phyloP scores from a whole-genome alignment of 2,888 invertebrate species.

The Aporophyla lueneburgensis region DNA sequence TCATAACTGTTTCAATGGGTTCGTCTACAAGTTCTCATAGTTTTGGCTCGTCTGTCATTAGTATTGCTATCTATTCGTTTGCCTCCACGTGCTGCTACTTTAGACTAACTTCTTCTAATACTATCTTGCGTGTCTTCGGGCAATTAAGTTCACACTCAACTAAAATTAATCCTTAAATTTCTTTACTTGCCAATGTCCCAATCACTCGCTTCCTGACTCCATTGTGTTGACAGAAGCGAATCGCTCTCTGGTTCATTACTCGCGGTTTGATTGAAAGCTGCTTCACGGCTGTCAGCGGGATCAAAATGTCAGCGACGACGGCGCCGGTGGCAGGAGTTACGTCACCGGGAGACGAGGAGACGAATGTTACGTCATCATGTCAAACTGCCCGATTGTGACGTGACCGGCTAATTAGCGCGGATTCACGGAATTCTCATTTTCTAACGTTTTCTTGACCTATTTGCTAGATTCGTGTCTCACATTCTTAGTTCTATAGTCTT shows the following conservation, averaged over 20 bases:
- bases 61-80: neutral
- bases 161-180: conserved; percentile 8
- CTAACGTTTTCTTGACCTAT: neutral
- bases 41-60: neutral
- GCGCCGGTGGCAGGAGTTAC: conserved; percentile 12
- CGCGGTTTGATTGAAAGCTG: conserved; percentile 44
- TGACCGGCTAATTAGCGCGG: neutral
- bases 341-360: conserved; percentile 37
- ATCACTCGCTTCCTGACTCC: conserved; percentile 15
- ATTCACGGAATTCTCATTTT: conserved; percentile 6
- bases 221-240: conserved; percentile 36
- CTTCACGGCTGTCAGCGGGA: conserved; percentile 52
- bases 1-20: neutral
- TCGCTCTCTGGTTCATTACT: conserved; percentile 44
- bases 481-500: neutral
- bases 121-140: neutral
- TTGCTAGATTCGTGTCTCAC: neutral
- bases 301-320: conserved; percentile 41
- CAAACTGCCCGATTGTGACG: neutral
- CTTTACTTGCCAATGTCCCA: conserved; percentile 9
- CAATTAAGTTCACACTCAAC: neutral
- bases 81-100: neutral
- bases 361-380: conserved; percentile 32
- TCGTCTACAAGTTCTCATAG: neutral
- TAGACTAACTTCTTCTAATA: neutral